Evolutionary conservation across 2,888 invertebrate species (phyloP).

Genomic region (Heliothis peltigera): DNA sequence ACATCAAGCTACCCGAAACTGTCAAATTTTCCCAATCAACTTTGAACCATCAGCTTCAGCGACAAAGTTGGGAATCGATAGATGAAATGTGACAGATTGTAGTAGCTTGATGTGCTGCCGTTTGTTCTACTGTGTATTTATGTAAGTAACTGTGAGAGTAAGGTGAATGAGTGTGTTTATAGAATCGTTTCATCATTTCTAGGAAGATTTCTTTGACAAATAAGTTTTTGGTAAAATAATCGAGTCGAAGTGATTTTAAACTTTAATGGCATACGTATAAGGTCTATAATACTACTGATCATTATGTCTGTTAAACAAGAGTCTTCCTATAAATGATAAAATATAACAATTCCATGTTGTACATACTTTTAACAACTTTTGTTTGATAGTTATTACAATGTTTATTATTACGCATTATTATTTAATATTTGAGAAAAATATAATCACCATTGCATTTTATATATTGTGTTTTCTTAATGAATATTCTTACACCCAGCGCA

Average conservation of each 20-base stretch:
- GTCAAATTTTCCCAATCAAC: too few relatives aligned
- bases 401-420: slow-evolving; percentile 84
- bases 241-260: not conserved
- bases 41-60: too few relatives aligned
- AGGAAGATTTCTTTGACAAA: slow-evolving; percentile 37
- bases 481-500: not conserved
- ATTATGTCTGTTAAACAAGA: not conserved
- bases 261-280: not conserved
- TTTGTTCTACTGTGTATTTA: slow-evolving; percentile 61
- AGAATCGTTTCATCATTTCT: slow-evolving; percentile 46
- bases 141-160: slow-evolving; percentile 55
- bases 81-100: too few relatives aligned
- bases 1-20: too few relatives aligned
- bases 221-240: too few relatives aligned
- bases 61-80: too few relatives aligned
- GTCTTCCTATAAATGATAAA: slow-evolving; percentile 55
- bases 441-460: slow-evolving; percentile 88
- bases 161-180: slow-evolving; percentile 42
- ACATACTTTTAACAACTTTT: slow-evolving; percentile 82
- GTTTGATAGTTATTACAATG: slow-evolving; percentile 81
- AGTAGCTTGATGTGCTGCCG: too few relatives aligned
- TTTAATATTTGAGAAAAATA: slow-evolving; percentile 86
- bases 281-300: not conserved
- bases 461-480: slow-evolving; percentile 69
- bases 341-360: slow-evolving; percentile 74